Percentiles rank a stretch among this genome's conserved stretches.
Evolutionary conservation across 2,888 invertebrate species (phyloP).

Genomic region (Coenonympha arcania): DNA sequence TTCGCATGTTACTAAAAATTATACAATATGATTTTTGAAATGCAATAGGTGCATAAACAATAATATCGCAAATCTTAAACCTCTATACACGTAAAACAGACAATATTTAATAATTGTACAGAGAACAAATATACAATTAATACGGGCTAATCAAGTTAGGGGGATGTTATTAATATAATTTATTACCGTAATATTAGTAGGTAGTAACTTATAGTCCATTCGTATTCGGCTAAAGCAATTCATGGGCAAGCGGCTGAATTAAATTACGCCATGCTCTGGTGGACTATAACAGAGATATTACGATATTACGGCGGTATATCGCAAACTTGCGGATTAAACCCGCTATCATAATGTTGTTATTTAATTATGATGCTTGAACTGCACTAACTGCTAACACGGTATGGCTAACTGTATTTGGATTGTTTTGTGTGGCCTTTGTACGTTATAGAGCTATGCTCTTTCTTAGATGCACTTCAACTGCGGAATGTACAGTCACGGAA

Average conservation of each 20-base stretch:
- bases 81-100: too few species aligned
- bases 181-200: background rate
- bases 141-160: too few species aligned
- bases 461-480: too few species aligned
- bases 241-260: slow-evolving; percentile 9
- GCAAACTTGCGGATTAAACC: slow-evolving; percentile 9
- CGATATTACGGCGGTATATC: slow-evolving; percentile 9
- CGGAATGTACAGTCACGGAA: too few species aligned
- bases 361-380: background rate
- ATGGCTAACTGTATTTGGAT: background rate
- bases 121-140: background rate
- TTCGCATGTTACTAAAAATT: too few species aligned
- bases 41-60: too few species aligned
- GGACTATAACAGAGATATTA: slow-evolving; percentile 6
- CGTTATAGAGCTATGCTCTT: too few species aligned
- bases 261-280: slow-evolving; percentile 8
- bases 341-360: slow-evolving; percentile 1
- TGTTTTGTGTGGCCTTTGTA: too few species aligned
- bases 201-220: background rate
- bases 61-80: too few species aligned
- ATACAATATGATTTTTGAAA: too few species aligned
- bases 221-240: slow-evolving; percentile 5
- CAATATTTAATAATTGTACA: too few species aligned
- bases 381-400: background rate
- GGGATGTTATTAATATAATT: background rate